These are phyloP conservation scores for Varecia variegata DNA, from an alignment of 2,797 vertebrate species.

Conservation along the genomic window DNA sequence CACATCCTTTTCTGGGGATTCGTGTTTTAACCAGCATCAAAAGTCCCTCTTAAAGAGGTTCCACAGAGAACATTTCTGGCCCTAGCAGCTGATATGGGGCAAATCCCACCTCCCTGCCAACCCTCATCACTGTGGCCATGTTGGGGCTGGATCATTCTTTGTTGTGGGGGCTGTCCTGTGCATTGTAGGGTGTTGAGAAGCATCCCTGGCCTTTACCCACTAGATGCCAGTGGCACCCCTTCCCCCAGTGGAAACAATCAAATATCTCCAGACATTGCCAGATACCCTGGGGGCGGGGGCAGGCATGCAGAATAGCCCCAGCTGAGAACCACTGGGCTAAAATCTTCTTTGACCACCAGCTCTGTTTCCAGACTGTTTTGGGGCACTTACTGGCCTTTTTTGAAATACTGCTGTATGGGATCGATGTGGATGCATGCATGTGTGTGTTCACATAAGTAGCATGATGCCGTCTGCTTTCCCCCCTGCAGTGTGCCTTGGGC, in stretches of 20 bases:
- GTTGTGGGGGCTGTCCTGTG: neutral
- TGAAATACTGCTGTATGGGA: neutral
- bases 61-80: neutral
- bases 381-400: fast-evolving
- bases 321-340: neutral
- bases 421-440: fast-evolving
- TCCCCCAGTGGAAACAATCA: neutral
- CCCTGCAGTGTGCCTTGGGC: neutral
- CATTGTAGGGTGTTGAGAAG: neutral
- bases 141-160: neutral
- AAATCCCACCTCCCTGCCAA: neutral
- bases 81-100: neutral
- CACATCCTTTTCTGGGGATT: neutral
- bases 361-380: neutral
- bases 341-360: neutral
- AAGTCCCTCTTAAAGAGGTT: neutral
- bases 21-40: neutral
- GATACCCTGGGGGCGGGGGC: neutral
- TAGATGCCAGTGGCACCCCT: neutral
- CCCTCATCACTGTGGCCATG: neutral
- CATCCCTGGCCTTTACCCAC: neutral
- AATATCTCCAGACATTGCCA: neutral
- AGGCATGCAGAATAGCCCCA: neutral
- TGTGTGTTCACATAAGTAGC: neutral
- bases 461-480: neutral